Percentiles rank a stretch among this genome's conserved stretches.
These are phyloP conservation scores for Stictonetta naevosa DNA, from an alignment of 2,113 vertebrate genomes.

Conservation along the genomic window DNA sequence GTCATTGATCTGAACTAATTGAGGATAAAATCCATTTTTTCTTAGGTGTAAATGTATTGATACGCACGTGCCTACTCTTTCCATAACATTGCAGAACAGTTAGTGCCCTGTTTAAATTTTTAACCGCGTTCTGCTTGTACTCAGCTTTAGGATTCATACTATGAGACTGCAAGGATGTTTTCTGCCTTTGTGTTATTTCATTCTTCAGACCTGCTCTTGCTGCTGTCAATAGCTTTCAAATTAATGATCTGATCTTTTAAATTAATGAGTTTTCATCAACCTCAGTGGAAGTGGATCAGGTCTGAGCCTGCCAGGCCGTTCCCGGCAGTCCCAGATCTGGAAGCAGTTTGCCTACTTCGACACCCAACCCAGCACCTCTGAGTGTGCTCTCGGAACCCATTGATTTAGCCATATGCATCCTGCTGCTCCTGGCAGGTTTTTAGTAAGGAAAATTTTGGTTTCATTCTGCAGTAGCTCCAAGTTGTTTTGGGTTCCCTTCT, in stretches of 20 bases:
- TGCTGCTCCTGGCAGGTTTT: not conserved
- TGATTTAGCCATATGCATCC: not conserved
- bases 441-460: not conserved
- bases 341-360: not conserved
- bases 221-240: not conserved
- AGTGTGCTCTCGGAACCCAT: not conserved
- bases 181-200: not conserved
- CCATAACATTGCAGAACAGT: accelerated
- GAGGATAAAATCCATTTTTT: slow-evolving; percentile 7
- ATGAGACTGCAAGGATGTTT: not conserved
- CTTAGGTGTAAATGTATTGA: not conserved
- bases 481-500: not conserved
- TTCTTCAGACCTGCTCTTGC: not conserved
- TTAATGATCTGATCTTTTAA: not conserved
- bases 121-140: not conserved
- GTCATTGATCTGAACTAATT: not conserved
- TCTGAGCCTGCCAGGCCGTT: not conserved
- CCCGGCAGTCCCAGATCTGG: not conserved
- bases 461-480: not conserved
- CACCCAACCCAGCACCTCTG: not conserved
- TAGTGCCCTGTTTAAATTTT: not conserved
- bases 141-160: accelerated
- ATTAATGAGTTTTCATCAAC: slow-evolving; percentile 31
- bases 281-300: slow-evolving; percentile 33
- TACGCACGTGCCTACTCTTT: not conserved